These are phyloP conservation scores for Nebria salina DNA, from an alignment of 2,888 invertebrate genomes.

Conservation along the genomic window DNA sequence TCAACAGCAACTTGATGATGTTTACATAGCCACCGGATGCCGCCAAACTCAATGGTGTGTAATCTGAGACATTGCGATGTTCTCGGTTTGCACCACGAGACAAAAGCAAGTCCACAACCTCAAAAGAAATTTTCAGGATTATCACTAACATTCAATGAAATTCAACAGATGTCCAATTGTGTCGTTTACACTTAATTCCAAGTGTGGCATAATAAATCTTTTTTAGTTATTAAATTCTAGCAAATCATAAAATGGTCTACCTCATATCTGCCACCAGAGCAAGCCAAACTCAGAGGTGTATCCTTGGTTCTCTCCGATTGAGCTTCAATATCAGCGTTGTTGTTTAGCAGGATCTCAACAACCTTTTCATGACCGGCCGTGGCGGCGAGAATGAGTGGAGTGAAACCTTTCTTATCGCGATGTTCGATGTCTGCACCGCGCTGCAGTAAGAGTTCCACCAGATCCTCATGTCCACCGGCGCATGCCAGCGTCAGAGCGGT, in stretches of 20 bases:
- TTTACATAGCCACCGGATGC: conserved; percentile 99
- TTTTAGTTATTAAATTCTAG: too few relatives aligned
- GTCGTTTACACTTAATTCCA: too few relatives aligned
- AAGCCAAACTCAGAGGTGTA: conserved; percentile 95
- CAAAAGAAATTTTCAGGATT: conserved; percentile 61
- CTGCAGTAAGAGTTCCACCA: conserved; percentile 90
- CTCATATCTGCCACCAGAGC: conserved; percentile 97
- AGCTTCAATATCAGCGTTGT: conserved; percentile 97
- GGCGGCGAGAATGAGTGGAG: conserved; percentile 95
- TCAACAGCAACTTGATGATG: conserved; percentile 92
- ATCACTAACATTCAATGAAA: background rate
- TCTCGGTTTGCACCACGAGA: conserved; percentile 94
- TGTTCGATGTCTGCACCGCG: conserved; percentile 98
- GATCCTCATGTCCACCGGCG: conserved; percentile 95
- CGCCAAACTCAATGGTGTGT: conserved; percentile 97
- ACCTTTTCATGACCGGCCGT: conserved; percentile 94
- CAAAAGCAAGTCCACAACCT: conserved; percentile 83
- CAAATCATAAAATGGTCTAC: conserved; percentile 56
- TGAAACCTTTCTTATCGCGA: conserved; percentile 98
- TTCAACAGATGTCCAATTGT: too few relatives aligned
- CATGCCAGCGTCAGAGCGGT: conserved; percentile 97
- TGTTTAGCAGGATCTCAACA: conserved; percentile 91
- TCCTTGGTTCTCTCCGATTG: conserved; percentile 99
- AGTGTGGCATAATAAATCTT: too few relatives aligned
- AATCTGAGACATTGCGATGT: conserved; percentile 98